Percentiles rank a stretch among this genome's conserved stretches.
These are phyloP conservation scores for Agonopterix alstromeriana DNA, from an alignment of 2,888 invertebrate species.

Conservation along the genomic window DNA sequence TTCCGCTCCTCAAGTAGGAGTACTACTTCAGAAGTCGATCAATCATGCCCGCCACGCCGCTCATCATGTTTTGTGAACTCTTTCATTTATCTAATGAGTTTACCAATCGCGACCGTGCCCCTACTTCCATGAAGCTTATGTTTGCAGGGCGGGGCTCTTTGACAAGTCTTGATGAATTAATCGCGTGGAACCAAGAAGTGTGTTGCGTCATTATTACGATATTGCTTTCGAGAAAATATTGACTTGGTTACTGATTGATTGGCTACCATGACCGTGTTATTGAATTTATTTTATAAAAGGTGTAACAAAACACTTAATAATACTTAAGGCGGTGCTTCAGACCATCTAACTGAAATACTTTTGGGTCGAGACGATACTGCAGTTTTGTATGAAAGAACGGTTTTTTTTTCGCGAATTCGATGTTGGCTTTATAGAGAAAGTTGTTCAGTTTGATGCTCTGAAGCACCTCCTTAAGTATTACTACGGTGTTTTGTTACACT, in stretches of 20 bases:
- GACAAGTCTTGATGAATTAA: slow-evolving; percentile 56
- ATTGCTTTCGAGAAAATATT: slow-evolving; percentile 5
- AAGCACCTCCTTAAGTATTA: too few relatives aligned
- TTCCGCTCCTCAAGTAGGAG: not conserved
- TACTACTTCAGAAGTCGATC: slow-evolving; percentile 30
- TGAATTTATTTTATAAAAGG: not conserved
- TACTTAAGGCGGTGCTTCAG: too few relatives aligned
- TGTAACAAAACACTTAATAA: too few relatives aligned
- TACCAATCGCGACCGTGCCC: slow-evolving; percentile 14
- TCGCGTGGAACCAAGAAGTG: slow-evolving; percentile 26
- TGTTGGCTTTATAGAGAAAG: too few relatives aligned
- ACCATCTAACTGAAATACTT: too few relatives aligned
- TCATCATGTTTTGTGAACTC: slow-evolving; percentile 58
- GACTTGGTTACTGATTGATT: not conserved
- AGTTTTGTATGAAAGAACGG: too few relatives aligned
- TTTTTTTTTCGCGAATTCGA: too few relatives aligned
- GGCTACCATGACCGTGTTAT: not conserved
- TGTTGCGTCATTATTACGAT: slow-evolving; percentile 1
- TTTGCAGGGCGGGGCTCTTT: slow-evolving; percentile 34
- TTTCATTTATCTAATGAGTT: slow-evolving; percentile 72
- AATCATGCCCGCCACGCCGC: slow-evolving; percentile 38
- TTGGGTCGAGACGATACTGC: too few relatives aligned
- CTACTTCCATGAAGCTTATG: slow-evolving; percentile 16
- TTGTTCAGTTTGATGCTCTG: too few relatives aligned
- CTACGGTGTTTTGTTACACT: too few relatives aligned